Base-by-base conservation (phyloP, 2,113 vertebrate genomes). In the Chitala chitala region DNA sequence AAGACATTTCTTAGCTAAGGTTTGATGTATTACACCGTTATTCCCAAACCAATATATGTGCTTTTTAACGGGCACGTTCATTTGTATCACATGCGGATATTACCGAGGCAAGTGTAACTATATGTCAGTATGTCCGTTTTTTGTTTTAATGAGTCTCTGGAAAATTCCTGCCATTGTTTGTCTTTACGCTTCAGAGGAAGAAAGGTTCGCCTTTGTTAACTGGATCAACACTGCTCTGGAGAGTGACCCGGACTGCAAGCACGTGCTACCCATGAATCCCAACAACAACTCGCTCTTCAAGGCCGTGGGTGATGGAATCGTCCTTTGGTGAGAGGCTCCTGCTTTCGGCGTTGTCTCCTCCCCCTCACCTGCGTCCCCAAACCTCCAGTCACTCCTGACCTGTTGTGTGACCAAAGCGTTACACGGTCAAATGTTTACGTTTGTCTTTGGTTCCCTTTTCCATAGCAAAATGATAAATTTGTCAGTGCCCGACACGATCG, bases 381-480 rank as follows among this genome's bases (percentile, higher is more conserved):
- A 66, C 38, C 73, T 79, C 36, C 85, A 99, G n/a, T n/a, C n/a
- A n/a, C n/a, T n/a, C n/a, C n/a, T n/a, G n/a, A n/a, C n/a, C n/a
- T n/a, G n/a, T n/a, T n/a, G n/a, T n/a, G n/a, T n/a, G n/a, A n/a
- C n/a, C n/a, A n/a, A n/a, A n/a, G n/a, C n/a, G n/a, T n/a, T n/a
- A n/a, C n/a, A n/a, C n/a, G n/a, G n/a, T n/a, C n/a, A n/a, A n/a
- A n/a, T n/a, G n/a, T n/a, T n/a, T n/a, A n/a, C n/a, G n/a, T n/a
- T n/a, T n/a, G n/a, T n/a, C n/a, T n/a, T n/a, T n/a, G n/a, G n/a
- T n/a, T n/a, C n/a, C n/a, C n/a, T n/a, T n/a, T n/a, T n/a, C n/a
- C n/a, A n/a, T n/a, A n/a, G 96, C 88, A 99, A 99, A 92, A 96
- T 99, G 92, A 96, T 99, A 86, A 99, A 99, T 82, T 91, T 94